Base-by-base conservation (phyloP, 2,888 invertebrate species). In the Sarcophaga variegata region DNA sequence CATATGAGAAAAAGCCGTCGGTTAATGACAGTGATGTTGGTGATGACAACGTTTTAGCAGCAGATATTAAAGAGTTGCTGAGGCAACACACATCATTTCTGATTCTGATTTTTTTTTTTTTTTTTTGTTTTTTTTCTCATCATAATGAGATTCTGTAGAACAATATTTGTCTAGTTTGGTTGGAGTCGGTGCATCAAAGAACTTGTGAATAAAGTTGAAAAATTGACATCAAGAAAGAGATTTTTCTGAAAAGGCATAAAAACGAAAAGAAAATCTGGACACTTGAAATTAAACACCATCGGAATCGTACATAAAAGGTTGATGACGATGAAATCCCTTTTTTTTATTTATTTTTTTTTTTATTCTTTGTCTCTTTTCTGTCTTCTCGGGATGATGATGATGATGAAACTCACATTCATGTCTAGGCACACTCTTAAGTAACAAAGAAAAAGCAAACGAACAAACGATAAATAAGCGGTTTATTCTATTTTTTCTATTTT, bases 151-250 rank as follows among this genome's bases (percentile, higher is more conserved):
- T 54, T 54, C 54, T 54, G 37, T 37, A 37, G 37, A 37, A 54
- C 12, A 10, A 27, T 27, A 60, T 67, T 79, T 84, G 74, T 71
- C 27, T 79, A 79, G 70, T 76, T 83, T 54, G 54, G 63, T 83
- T 62, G 45, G 69, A 59, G 66, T 75, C 83, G 86, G 81, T 87
- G 81, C 79, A 76, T 84, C 84, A 84, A 81, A 84, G 62, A 70
- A 75, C 66, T 67, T 17, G 14, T 37, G 17, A 72, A 45, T 2
- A 71, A 64, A 75, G 66, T 59, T 76, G 20, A 49, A 81, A 74
- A 45, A 45, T 17, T 54, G 54, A 54, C 27, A 81, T 71, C 69
- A 63, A 75, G 49, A 78, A 70, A 59, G 3, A 54, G 12, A 25
- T 70, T 70, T 49, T 71, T 84, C 45, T 63, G 12, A 37, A 25